Base-by-base conservation (phyloP, 1,140 invertebrate species). In the Pseudomyrmex sp. region DNA sequence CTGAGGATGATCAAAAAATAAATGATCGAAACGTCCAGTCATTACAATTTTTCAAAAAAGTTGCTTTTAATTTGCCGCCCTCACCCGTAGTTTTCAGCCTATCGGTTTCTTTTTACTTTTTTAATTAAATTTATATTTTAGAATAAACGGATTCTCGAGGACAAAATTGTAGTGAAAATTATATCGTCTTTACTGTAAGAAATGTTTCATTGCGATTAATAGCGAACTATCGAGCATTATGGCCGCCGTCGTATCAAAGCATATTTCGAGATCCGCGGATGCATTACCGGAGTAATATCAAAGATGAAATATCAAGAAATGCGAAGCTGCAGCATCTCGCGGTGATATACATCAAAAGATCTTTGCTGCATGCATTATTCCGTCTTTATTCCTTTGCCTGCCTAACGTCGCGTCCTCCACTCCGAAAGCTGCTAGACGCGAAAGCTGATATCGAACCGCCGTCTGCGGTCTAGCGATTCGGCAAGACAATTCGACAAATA, bases 331-430 rank as follows among this genome's bases (percentile, higher is more conserved):
- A 66, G 65, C 50, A 79, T 70, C 52, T 50, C 76, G 54, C 15
- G 23, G 15, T 59, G 76, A 80, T 72, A 59, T 80, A 35, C 35
- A 59, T 80, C 66, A 72, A 72, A 72, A 80, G 76, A 80, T 80
- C 54, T 70, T 79, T 59, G 44, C 76, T 52, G 65, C 35, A 35
- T 18, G 54, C 65, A 26, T 79, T 79, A 79, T 63, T 63, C 61
- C 26, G 61, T 63, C 61, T 63, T 63, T 26, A 35, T 70, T 70
- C 44, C 76, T 79, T 79, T 79, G 76, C 44, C n/a, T 35, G 54
- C 52, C 54, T 8, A 26, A 18, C 23, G 56, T 77, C 18, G 15
- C 63, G 8, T 50, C 46, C 8, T 48, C 8, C 3, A 18, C 13
- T 12, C 13, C 44, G 2, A 48, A 72, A 70, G 23, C 7, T 59